These are phyloP conservation scores for Drosophila paulistorum DNA, from an alignment of 1,140 invertebrate species.

Conservation along the genomic window DNA sequence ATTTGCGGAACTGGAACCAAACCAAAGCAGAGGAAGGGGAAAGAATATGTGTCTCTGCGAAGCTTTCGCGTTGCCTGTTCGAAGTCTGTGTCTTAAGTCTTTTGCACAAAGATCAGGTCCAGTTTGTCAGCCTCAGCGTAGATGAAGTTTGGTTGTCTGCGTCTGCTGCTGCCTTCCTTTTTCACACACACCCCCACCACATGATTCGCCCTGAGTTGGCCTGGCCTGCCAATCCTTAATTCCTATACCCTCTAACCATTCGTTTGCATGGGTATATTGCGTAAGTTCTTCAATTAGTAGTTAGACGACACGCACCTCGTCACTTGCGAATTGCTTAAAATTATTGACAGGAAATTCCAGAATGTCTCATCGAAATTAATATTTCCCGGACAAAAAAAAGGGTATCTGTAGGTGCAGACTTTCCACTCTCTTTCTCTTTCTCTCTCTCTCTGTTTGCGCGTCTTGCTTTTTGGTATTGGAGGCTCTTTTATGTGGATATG, in stretches of 20 bases:
- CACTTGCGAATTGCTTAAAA: too few relatives aligned
- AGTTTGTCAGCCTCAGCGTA: conserved; percentile 46
- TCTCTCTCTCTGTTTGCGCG: conserved; percentile 41
- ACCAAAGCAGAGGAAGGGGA: background rate
- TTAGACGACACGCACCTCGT: too few relatives aligned
- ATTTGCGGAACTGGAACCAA: conserved; percentile 75
- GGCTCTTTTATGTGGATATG: conserved; percentile 76
- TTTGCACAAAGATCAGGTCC: conserved; percentile 41
- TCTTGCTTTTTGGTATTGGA: conserved; percentile 49
- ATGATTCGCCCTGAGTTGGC: background rate
- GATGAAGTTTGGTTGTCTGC: background rate
- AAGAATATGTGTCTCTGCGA: background rate
- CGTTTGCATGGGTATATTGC: background rate
- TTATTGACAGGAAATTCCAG: too few relatives aligned
- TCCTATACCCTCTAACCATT: background rate
- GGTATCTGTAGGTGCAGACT: background rate
- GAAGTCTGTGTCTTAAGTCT: conserved; percentile 5
- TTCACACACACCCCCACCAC: conserved; percentile 22
- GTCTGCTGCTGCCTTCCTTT: conserved; percentile 16
- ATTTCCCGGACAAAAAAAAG: background rate
- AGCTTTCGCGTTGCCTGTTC: conserved; percentile 46
- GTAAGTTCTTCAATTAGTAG: background rate
- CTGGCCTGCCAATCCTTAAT: conserved; percentile 51
- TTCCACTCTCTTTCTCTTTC: background rate
- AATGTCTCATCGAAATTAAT: too few relatives aligned